These are phyloP conservation scores for Tetragnatha montana DNA, from an alignment of 2,888 invertebrate species.

Conservation along the genomic window DNA sequence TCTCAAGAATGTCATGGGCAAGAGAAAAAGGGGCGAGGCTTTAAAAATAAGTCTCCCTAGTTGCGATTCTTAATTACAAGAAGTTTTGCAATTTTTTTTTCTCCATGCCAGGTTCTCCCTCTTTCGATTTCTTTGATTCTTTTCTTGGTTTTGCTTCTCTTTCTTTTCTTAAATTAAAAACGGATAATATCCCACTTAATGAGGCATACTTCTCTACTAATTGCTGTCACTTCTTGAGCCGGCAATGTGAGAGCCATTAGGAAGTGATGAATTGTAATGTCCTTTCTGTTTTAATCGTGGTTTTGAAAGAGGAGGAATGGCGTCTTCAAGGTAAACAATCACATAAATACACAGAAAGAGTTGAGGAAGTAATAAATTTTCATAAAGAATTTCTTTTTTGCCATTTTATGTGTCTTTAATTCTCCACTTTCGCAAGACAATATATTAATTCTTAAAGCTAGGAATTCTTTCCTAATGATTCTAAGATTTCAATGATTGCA, in stretches of 20 bases:
- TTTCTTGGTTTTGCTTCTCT: constrained; percentile 11
- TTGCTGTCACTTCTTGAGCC: constrained; percentile 32
- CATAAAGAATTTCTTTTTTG: not conserved
- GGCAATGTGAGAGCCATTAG: too few species aligned
- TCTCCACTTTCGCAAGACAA: not conserved
- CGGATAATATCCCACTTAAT: constrained; percentile 54
- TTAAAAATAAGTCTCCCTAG: constrained; percentile 21
- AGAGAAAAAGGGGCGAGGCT: not conserved
- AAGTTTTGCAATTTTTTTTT: constrained; percentile 45
- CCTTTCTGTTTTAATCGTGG: not conserved
- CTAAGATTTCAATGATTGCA: too few species aligned
- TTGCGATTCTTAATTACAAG: constrained; percentile 61
- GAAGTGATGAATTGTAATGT: constrained; percentile 16
- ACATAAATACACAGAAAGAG: not conserved
- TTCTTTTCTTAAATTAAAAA: constrained; percentile 51
- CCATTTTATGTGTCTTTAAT: not conserved
- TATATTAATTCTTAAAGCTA: not conserved
- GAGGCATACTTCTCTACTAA: constrained; percentile 52
- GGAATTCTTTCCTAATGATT: not conserved
- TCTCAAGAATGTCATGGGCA: constrained; percentile 22
- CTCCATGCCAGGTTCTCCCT: not conserved
- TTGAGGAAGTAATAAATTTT: not conserved
- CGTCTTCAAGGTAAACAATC: constrained; percentile 33
- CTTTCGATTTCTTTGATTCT: not conserved
- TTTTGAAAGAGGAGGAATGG: not conserved